Conservation (phyloP, 37 sponge, comb jelly and placozoan species). For the Cladorhizidae sp. region DNA sequence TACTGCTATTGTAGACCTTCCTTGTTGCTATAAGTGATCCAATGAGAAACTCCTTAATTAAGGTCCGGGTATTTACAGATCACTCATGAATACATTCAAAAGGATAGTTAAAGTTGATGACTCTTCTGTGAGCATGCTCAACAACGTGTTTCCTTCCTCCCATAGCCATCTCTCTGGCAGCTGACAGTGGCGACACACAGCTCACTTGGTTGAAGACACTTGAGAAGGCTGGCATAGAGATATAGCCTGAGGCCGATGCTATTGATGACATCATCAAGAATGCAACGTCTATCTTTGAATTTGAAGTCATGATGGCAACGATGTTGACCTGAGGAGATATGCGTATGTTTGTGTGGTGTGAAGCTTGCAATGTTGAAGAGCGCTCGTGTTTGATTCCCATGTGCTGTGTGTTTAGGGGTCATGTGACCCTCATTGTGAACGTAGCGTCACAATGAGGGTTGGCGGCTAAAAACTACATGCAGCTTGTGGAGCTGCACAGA, state of each 20-base stretch:
- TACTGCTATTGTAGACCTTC: too few relatives aligned
- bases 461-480: conserved; percentile 91
- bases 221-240: conserved; percentile 36
- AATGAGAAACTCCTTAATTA: too few relatives aligned
- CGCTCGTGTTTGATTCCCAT: neutral
- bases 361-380: neutral
- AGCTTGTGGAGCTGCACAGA: conserved; percentile 80
- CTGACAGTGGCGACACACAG: conserved; percentile 55
- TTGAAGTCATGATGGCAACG: conserved; percentile 61
- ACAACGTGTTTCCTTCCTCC: too few relatives aligned
- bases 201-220: conserved; percentile 59
- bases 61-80: too few relatives aligned
- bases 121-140: too few relatives aligned
- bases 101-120: too few relatives aligned
- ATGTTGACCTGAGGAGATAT: conserved; percentile 47
- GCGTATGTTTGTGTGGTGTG: conserved; percentile 33
- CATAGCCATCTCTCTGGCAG: conserved; percentile 38
- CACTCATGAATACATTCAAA: too few relatives aligned
- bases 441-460: conserved; percentile 90
- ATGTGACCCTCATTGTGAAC: conserved; percentile 89
- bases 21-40: too few relatives aligned
- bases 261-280: conserved; percentile 43
- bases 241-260: conserved; percentile 50
- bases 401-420: conserved; percentile 63
- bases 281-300: conserved; percentile 63